phyloP scores from a whole-genome alignment of 2,888 invertebrate genomes.

The Fragum fragum region DNA sequence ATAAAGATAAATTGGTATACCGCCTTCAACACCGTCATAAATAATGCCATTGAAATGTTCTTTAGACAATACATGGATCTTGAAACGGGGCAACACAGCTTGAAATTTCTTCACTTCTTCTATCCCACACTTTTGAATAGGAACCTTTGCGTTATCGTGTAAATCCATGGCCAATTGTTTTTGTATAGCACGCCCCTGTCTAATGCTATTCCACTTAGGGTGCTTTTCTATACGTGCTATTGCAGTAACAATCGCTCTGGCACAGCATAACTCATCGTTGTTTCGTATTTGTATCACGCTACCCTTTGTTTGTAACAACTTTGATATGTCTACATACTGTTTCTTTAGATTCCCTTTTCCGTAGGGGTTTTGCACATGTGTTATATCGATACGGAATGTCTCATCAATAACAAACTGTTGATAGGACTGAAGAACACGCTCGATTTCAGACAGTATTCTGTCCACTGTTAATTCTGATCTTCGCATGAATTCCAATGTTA shows the following conservation, averaged over 20 bases:
- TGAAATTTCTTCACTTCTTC: conserved; percentile 38
- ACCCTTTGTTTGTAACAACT: conserved; percentile 31
- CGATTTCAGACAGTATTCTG: conserved; percentile 48
- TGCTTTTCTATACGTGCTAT: conserved; percentile 42
- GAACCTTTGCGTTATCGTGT: conserved; percentile 17
- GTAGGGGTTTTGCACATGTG: conserved; percentile 26
- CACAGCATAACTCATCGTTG: conserved; percentile 49
- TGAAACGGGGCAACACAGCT: conserved; percentile 21
- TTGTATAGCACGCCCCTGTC: conserved; percentile 42
- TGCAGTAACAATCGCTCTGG: conserved; percentile 49
- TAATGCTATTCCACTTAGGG: conserved; percentile 45
- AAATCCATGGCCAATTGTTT: conserved; percentile 12
- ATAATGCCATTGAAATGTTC: conserved; percentile 34
- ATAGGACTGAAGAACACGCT: no score
- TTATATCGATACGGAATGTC: conserved; percentile 35
- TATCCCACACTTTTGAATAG: conserved; percentile 20
- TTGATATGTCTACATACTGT: conserved; percentile 31
- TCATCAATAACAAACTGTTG: conserved; percentile 56
- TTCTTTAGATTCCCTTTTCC: conserved; percentile 26
- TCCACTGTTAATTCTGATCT: conserved; percentile 16
- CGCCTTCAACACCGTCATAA: conserved; percentile 40
- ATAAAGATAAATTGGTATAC: conserved; percentile 49
- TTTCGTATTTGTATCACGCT: conserved; percentile 44
- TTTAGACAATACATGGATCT: conserved; percentile 41
- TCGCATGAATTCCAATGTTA: conserved; percentile 27